phyloP scores from a whole-genome alignment of 1,140 invertebrate species.

The Drosophila pandora region DNA sequence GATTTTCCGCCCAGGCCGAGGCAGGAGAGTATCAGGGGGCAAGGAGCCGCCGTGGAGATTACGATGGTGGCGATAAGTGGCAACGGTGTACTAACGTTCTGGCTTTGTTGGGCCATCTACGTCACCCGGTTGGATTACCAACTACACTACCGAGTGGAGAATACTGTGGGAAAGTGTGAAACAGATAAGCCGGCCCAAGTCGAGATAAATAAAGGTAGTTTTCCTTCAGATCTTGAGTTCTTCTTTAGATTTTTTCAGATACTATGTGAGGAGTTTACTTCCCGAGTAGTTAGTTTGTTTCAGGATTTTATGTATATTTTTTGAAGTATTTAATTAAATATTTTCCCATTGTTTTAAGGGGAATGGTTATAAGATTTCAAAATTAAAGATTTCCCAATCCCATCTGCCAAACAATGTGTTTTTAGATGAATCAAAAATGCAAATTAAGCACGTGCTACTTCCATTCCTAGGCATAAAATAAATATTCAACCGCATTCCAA shows the following conservation, averaged over 20 bases:
- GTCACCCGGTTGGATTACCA: slow-evolving; percentile 33
- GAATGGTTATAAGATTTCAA: not conserved
- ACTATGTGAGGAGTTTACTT: slow-evolving; percentile 6
- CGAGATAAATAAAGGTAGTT: slow-evolving; percentile 12
- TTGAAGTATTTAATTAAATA: no score
- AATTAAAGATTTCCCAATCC: not conserved
- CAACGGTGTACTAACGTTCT: slow-evolving; percentile 42
- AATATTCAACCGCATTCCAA: slow-evolving; percentile 35
- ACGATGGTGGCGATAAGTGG: slow-evolving; percentile 52
- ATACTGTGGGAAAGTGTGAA: slow-evolving; percentile 41
- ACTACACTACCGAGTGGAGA: not conserved
- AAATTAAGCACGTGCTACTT: slow-evolving; percentile 46
- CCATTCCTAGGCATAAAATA: slow-evolving; percentile 52
- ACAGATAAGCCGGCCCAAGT: slow-evolving; percentile 25
- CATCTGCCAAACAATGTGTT: not conserved
- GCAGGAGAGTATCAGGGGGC: not conserved
- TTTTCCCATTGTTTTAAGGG: no score
- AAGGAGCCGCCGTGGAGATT: slow-evolving; percentile 14
- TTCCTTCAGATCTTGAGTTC: not conserved
- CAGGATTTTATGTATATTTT: not conserved
- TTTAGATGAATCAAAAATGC: slow-evolving; percentile 10
- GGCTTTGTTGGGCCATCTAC: slow-evolving; percentile 49
- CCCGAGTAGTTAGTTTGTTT: not conserved
- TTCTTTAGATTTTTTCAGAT: not conserved
- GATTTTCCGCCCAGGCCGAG: no score